These are phyloP conservation scores for Procambarus virginalis DNA, from an alignment of 1,140 invertebrate genomes.

Conservation along the genomic window DNA sequence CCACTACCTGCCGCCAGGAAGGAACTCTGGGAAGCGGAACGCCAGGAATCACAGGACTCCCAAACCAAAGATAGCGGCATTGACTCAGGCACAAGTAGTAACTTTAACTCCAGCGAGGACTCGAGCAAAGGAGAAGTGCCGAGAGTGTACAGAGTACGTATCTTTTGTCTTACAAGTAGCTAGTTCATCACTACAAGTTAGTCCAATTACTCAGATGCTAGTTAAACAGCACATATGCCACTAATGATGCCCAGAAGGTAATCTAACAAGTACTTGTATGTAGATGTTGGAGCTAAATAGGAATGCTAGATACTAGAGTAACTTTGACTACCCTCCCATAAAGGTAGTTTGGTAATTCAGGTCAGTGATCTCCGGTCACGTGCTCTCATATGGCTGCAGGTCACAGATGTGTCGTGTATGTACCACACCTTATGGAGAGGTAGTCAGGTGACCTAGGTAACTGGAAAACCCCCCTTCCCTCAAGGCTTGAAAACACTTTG, in stretches of 20 bases:
- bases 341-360: background rate
- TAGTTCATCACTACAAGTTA: conserved; percentile 19
- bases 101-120: conserved; percentile 95
- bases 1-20: conserved; percentile 63
- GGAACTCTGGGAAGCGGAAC: conserved; percentile 69
- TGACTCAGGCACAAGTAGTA: conserved; percentile 88
- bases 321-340: background rate
- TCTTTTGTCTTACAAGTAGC: conserved; percentile 37
- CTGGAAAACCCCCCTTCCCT: background rate
- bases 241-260: background rate
- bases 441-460: background rate
- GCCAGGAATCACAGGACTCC: conserved; percentile 81
- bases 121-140: conserved; percentile 86
- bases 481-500: background rate
- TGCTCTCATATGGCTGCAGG: background rate
- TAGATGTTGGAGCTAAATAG: background rate
- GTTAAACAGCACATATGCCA: background rate
- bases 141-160: conserved; percentile 71
- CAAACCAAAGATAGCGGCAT: conserved; percentile 95
- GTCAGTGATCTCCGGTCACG: background rate
- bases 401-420: background rate
- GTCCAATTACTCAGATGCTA: conserved; percentile 1
- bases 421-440: background rate
- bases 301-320: background rate
- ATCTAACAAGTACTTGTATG: background rate